phyloP scores from a whole-genome alignment of 2,888 invertebrate species.

The Nomada fucata region DNA sequence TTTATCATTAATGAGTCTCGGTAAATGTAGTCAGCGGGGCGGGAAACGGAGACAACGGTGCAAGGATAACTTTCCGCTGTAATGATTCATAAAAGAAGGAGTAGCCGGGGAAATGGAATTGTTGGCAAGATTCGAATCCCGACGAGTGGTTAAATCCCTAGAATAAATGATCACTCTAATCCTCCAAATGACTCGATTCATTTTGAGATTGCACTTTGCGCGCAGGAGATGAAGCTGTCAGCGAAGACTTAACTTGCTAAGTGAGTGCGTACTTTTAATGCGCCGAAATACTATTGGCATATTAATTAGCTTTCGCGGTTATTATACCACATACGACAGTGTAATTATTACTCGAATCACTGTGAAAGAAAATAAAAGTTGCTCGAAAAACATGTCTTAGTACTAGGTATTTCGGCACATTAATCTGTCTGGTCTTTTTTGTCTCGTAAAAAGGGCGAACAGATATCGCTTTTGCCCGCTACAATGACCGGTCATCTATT shows the following conservation, averaged over 20 bases:
- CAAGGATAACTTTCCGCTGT: slow-evolving; percentile 2
- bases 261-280: neutral
- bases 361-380: no score
- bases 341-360: no score
- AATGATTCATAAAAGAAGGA: slow-evolving; percentile 47
- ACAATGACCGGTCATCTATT: slow-evolving; percentile 13
- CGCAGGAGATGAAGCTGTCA: neutral
- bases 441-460: neutral
- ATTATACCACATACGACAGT: no score
- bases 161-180: slow-evolving; percentile 35
- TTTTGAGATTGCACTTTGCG: neutral
- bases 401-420: no score
- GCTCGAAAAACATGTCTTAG: no score
- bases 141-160: slow-evolving; percentile 3
- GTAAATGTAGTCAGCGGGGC: slow-evolving; percentile 4
- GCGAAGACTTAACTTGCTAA: neutral
- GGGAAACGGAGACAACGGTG: slow-evolving; percentile 20
- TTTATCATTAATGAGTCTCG: slow-evolving; percentile 46
- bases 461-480: neutral
- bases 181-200: slow-evolving; percentile 26
- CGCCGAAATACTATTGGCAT: no score
- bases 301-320: no score
- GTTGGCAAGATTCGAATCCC: slow-evolving; percentile 38
- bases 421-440: no score
- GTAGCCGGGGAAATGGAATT: slow-evolving; percentile 34